Evolutionary conservation across 64 coral and sea anemone species (phyloP).

Genomic region (Montipora sp.): DNA sequence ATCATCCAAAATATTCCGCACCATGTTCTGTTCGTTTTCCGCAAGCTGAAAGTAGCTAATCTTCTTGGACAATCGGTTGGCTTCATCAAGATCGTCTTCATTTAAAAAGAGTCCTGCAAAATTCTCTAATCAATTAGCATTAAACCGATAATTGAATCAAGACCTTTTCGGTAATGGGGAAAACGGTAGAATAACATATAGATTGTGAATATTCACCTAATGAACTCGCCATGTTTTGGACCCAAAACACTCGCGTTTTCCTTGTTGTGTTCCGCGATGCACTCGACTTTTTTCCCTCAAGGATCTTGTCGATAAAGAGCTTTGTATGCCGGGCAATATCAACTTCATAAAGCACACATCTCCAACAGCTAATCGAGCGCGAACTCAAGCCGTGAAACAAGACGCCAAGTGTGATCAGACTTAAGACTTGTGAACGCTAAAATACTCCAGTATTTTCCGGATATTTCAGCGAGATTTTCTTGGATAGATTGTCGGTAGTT

Average conservation of each 20-base stretch:
- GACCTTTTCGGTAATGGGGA: not conserved
- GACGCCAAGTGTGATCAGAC: not conserved
- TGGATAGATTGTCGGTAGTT: not conserved
- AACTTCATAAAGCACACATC: not conserved
- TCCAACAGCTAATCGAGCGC: conserved; percentile 22
- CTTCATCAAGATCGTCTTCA: conserved; percentile 95
- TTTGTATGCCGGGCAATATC: not conserved
- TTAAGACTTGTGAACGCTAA: not conserved
- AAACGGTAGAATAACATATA: conserved; percentile 5
- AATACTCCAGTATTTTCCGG: not conserved
- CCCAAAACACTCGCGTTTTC: not conserved
- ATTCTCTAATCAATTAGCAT: conserved; percentile 61
- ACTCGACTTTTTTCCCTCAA: not conserved
- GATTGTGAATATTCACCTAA: conserved; percentile 70
- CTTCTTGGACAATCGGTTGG: conserved; percentile 83
- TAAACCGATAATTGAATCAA: conserved; percentile 66
- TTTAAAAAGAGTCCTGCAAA: conserved; percentile 90
- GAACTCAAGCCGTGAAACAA: conserved; percentile 3
- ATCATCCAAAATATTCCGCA: conserved; percentile 87
- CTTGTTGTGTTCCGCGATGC: not conserved
- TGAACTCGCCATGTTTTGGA: conserved; percentile 83
- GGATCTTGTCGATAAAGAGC: not conserved
- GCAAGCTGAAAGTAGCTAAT: conserved; percentile 66
- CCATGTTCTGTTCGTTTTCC: conserved; percentile 90
- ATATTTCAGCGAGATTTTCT: not conserved